Percentiles rank a stretch among this genome's conserved stretches.
Conservation (phyloP, 2,888 invertebrate species). For the Drosophila pseudotakahashii region DNA sequence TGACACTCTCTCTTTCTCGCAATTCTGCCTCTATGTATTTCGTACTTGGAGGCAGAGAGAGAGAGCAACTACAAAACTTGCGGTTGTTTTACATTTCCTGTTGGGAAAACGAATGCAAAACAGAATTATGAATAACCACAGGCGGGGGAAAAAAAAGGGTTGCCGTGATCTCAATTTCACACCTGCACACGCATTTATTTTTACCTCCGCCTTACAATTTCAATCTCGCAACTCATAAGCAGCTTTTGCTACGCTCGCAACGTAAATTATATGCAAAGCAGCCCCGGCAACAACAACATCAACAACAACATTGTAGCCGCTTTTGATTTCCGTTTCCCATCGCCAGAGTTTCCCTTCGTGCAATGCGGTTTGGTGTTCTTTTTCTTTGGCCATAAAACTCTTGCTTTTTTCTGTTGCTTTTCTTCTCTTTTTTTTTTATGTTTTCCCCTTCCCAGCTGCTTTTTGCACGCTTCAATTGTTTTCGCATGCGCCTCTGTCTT, state of each 20-base stretch:
- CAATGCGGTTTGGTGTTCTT: slow-evolving; percentile 60
- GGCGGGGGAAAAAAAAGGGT: slow-evolving; percentile 57
- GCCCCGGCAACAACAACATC: slow-evolving; percentile 1
- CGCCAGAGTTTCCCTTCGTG: slow-evolving; percentile 74
- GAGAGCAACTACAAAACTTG: slow-evolving; percentile 39
- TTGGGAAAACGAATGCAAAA: slow-evolving; percentile 36
- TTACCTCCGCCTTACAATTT: slow-evolving; percentile 64
- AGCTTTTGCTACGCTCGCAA: slow-evolving; percentile 66
- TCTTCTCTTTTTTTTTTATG: slow-evolving; percentile 8
- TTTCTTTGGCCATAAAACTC: slow-evolving; percentile 60
- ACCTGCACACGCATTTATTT: slow-evolving; percentile 63
- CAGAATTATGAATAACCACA: slow-evolving; percentile 61
- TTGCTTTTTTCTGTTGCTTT: slow-evolving; percentile 65
- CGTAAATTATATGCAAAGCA: slow-evolving; percentile 77
- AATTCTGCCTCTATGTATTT: slow-evolving; percentile 7
- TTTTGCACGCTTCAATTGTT: slow-evolving; percentile 79
- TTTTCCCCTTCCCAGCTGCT: slow-evolving; percentile 31
- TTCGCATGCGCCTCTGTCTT: slow-evolving; percentile 72
- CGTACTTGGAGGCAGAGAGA: neutral
- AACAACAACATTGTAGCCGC: slow-evolving; percentile 65
- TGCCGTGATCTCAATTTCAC: slow-evolving; percentile 62
- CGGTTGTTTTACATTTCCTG: slow-evolving; percentile 71
- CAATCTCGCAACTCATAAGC: slow-evolving; percentile 67
- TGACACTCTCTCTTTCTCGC: slow-evolving; percentile 41
- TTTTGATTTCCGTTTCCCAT: slow-evolving; percentile 82